Base-by-base conservation (phyloP, 2,797 vertebrate genomes). In the Myoxocephalus aenaeus region DNA sequence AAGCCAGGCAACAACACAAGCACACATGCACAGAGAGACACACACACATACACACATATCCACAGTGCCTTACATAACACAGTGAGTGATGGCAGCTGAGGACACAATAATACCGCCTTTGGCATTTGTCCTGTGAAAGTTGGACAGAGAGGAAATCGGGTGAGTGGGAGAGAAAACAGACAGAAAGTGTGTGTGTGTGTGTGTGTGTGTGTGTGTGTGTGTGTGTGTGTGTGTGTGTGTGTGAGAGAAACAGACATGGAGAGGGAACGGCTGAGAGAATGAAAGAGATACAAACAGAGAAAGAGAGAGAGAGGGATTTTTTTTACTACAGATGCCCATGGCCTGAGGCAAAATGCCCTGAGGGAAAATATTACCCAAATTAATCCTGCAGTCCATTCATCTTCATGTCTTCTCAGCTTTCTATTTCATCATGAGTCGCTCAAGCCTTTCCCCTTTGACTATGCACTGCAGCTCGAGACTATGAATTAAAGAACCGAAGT, bases 11-110 rank as follows among this genome's bases (percentile, higher is more conserved):
- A 77, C 80, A 50, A 84, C 67, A 80, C 85, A 80, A 22, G 22
- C 51, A 54, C 51, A 54, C 51, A 54, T 29, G 32, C 70, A 70
- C 42, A 34, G 8, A n/a, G 10, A 29, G 6, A 75, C 27, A 48
- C 50, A 64, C 63, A 74, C 36, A 72, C 44, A 54, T 27, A 38
- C 64, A 72, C 67, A 70, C 71, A 79, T 81, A 84, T 79, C 82
- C 84, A 70, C 75, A 77, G 54, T 72, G 73, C 86, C 78, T 93
- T 92, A 92, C 80, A 82, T 91, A 93, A 94, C 87, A 64, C 75
- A 81, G 85, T 88, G 87, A 89, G 89, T 87, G 92, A 92, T 92
- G 93, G 93, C 88, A 87, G 91, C 90, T 93, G 92, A 94, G 90
- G 92, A 91, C 92, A 91, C 87, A 87, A 88, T 86, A 91, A 87